Percentiles rank a stretch among this genome's conserved stretches.
Evolutionary conservation across 1,140 invertebrate species (phyloP).

Genomic region (Spodoptera litura): DNA sequence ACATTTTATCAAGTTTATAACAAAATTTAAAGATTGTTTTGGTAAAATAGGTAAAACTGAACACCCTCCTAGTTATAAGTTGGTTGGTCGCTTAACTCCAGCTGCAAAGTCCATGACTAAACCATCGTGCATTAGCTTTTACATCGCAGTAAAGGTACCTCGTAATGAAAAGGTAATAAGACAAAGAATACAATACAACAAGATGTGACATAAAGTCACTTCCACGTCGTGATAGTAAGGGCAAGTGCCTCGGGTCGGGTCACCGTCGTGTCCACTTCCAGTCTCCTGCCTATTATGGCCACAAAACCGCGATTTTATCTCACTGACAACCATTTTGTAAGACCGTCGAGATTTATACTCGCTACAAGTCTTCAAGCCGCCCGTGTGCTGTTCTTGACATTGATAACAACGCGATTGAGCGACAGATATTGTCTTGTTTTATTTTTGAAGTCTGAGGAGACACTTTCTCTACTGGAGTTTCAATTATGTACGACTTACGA

Average conservation of each 20-base stretch:
- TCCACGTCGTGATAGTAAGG: slow-evolving; percentile 44
- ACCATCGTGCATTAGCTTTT: slow-evolving; percentile 5
- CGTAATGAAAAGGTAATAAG: slow-evolving; percentile 44
- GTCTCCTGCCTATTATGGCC: slow-evolving; percentile 47
- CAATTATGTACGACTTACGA: no score
- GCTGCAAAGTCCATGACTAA: not conserved
- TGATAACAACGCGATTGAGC: slow-evolving; percentile 3
- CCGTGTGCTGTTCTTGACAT: slow-evolving; percentile 20
- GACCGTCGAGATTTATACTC: slow-evolving; percentile 2
- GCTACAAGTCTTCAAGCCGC: slow-evolving; percentile 9
- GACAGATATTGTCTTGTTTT: not conserved
- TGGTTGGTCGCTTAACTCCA: no score
- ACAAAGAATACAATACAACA: slow-evolving; percentile 40
- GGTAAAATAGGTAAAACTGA: no score
- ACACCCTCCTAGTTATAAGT: no score
- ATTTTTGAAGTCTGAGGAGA: not conserved
- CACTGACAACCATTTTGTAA: slow-evolving; percentile 54
- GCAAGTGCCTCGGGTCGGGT: slow-evolving; percentile 49
- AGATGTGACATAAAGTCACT: slow-evolving; percentile 43
- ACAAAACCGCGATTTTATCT: slow-evolving; percentile 57
- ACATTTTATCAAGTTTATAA: no score
- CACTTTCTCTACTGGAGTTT: not conserved
- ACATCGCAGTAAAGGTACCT: not conserved
- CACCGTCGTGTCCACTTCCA: slow-evolving; percentile 59
- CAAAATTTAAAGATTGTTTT: no score